A percentile compares a stretch with the other conserved stretches of the same genome.
These are phyloP conservation scores for Amblyjoppa proteus DNA, from an alignment of 2,888 invertebrate genomes.

Conservation along the genomic window DNA sequence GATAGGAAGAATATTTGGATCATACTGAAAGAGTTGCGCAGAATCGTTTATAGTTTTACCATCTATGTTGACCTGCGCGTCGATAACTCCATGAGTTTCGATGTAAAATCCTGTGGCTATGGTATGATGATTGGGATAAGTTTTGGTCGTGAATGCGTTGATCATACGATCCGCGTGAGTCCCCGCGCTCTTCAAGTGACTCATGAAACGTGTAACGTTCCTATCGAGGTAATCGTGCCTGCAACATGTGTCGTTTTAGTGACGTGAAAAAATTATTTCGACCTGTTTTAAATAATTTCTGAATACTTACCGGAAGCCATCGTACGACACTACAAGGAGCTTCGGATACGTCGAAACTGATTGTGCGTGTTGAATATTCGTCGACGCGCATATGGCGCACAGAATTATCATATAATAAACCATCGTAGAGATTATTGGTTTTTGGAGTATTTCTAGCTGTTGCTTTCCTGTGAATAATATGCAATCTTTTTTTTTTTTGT, in stretches of 20 bases:
- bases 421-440: conserved; percentile 60
- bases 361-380: conserved; percentile 71
- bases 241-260: conserved; percentile 32
- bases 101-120: conserved; percentile 90
- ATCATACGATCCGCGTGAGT: conserved; percentile 87
- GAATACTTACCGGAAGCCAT: conserved; percentile 87
- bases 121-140: conserved; percentile 91
- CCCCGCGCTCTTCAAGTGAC: conserved; percentile 86
- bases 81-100: conserved; percentile 90
- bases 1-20: conserved; percentile 86
- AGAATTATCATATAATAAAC: conserved; percentile 38
- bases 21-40: conserved; percentile 86
- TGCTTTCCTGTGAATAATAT: background rate
- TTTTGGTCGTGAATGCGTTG: conserved; percentile 90
- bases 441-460: background rate
- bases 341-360: conserved; percentile 85
- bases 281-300: background rate
- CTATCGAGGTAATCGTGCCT: conserved; percentile 89
- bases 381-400: conserved; percentile 61
- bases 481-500: background rate
- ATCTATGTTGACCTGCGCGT: conserved; percentile 88
- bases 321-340: conserved; percentile 89
- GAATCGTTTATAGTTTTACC: conserved; percentile 78
- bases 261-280: background rate
- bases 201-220: conserved; percentile 87